phyloP scores from a whole-genome alignment of 2,888 invertebrate genomes.

The Rhabditophanes sp. region DNA sequence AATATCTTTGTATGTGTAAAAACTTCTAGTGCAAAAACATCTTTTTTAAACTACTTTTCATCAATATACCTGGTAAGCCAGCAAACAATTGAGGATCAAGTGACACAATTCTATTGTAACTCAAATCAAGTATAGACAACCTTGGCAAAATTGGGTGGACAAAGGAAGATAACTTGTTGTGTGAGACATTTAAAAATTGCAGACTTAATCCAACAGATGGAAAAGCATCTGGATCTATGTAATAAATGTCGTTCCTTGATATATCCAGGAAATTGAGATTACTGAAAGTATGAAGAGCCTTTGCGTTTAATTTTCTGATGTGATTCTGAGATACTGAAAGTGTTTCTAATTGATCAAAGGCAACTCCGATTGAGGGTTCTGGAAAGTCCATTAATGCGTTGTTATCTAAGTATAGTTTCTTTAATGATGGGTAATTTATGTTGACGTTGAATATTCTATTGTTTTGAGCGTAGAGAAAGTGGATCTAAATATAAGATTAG shows the following conservation, averaged over 20 bases:
- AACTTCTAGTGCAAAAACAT: too few relatives aligned
- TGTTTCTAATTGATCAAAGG: constrained; percentile 17
- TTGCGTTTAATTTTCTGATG: constrained; percentile 16
- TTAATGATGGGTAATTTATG: too few relatives aligned
- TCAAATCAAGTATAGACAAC: constrained; percentile 27
- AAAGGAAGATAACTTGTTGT: constrained; percentile 17
- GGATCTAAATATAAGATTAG: too few relatives aligned
- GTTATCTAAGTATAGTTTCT: too few relatives aligned
- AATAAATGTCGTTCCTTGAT: constrained; percentile 9
- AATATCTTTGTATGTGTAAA: too few relatives aligned
- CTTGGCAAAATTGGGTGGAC: constrained; percentile 22
- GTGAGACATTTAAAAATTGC: constrained; percentile 14
- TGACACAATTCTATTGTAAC: constrained; percentile 18
- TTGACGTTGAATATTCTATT: too few relatives aligned
- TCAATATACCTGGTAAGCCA: constrained; percentile 21
- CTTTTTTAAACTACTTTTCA: too few relatives aligned
- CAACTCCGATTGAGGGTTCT: constrained; percentile 5
- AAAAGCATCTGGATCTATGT: constrained; percentile 6
- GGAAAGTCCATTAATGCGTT: too few relatives aligned
- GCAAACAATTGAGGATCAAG: constrained; percentile 21
- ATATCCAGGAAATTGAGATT: constrained; percentile 24
- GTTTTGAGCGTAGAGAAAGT: too few relatives aligned
- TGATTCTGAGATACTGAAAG: constrained; percentile 20
- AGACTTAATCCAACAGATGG: constrained; percentile 10
- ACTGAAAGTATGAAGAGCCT: constrained; percentile 20